Conservation (phyloP, 1,140 invertebrate genomes). For the Drosophila melanogaster region DNA sequence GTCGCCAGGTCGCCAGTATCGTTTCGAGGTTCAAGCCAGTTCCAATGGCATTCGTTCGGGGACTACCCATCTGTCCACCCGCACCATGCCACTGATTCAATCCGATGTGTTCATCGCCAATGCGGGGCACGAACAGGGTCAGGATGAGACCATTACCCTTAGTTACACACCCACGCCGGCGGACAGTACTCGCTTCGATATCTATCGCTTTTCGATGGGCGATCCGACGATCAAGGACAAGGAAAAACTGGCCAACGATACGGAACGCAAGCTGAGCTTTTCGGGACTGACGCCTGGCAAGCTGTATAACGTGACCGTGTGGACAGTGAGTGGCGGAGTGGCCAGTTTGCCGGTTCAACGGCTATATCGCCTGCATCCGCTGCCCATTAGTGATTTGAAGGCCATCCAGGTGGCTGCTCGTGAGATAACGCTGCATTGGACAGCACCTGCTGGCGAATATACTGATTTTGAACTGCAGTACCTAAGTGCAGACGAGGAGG, state of each 20-base stretch:
- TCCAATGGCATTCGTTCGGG: conserved; percentile 91
- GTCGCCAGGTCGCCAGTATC: conserved; percentile 91
- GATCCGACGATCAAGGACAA: conserved; percentile 89
- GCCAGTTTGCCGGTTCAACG: conserved; percentile 92
- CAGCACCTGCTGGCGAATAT: conserved; percentile 91
- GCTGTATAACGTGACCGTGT: conserved; percentile 96
- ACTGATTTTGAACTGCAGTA: conserved; percentile 95
- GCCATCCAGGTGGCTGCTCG: conserved; percentile 91
- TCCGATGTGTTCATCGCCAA: conserved; percentile 95
- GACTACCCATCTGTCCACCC: conserved; percentile 88
- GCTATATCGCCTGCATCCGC: conserved; percentile 93
- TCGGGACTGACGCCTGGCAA: conserved; percentile 91
- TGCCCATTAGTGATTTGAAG: conserved; percentile 91
- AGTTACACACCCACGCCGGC: conserved; percentile 93
- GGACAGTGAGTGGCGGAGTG: conserved; percentile 94
- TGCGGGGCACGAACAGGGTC: conserved; percentile 89
- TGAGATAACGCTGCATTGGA: conserved; percentile 92
- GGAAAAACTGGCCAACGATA: conserved; percentile 90
- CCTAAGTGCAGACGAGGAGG: conserved; percentile 87
- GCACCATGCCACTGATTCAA: conserved; percentile 95
- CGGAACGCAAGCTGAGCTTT: conserved; percentile 92
- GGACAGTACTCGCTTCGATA: conserved; percentile 90
- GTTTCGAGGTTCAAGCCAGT: conserved; percentile 91
- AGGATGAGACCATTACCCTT: conserved; percentile 87
- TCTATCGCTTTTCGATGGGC: conserved; percentile 92